A percentile compares a stretch with the other conserved stretches of the same genome.
phyloP scores from a whole-genome alignment of 2,113 vertebrate species.

The Lipotes vexillifer region DNA sequence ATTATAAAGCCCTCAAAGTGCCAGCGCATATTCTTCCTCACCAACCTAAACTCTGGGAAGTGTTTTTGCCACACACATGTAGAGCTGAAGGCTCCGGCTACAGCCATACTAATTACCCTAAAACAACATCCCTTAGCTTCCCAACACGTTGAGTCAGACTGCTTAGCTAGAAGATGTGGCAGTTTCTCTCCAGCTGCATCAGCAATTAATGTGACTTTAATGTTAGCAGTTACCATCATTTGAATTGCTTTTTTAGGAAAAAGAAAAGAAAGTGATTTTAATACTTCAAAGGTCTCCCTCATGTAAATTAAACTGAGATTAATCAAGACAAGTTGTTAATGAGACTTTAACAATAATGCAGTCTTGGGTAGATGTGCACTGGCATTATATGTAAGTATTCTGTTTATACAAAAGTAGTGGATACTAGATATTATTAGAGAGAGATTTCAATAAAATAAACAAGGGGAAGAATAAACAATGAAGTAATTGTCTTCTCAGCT shows the following conservation, averaged over 20 bases:
- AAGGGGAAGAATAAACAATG: conserved; percentile 17
- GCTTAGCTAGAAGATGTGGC: background rate
- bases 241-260: background rate
- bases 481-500: conserved; percentile 54
- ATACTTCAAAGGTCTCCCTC: conserved; percentile 72
- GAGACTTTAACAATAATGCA: conserved; percentile 70
- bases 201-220: conserved; percentile 7
- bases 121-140: conserved; percentile 14
- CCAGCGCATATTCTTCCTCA: background rate
- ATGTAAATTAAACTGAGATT: conserved; percentile 56
- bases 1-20: conserved; percentile 51
- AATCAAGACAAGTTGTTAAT: conserved; percentile 67
- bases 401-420: conserved; percentile 66
- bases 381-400: conserved; percentile 66
- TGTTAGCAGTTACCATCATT: conserved; percentile 24
- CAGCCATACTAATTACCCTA: background rate
- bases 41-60: background rate
- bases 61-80: background rate
- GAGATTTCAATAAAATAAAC: conserved; percentile 30
- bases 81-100: background rate
- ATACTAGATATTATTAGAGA: conserved; percentile 55
- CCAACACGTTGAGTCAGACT: background rate
- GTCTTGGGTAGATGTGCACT: conserved; percentile 72
- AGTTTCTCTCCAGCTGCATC: background rate
- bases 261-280: background rate